Evolutionary conservation across 2,888 invertebrate genomes (phyloP).

Genomic region (Amblyteles armatorius): DNA sequence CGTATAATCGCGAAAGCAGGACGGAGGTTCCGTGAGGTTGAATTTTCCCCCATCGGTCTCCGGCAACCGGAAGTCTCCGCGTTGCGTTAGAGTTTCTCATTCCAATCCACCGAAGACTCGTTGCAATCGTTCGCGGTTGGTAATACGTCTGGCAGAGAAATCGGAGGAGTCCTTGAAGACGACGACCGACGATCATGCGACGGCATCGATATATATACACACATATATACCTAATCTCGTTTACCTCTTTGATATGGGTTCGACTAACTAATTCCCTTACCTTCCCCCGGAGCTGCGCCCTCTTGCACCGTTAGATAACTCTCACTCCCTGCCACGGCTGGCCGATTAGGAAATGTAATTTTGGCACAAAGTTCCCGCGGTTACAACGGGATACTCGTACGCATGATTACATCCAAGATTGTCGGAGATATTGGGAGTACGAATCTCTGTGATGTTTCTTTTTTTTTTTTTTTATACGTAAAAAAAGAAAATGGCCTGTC

Average conservation of each 20-base stretch:
- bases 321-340: conserved; percentile 30
- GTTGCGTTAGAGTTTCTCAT: conserved; percentile 30
- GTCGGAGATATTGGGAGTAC: background rate
- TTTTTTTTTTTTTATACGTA: background rate
- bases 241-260: conserved; percentile 55
- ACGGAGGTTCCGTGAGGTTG: conserved; percentile 25
- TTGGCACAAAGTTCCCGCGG: conserved; percentile 8
- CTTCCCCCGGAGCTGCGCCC: conserved; percentile 54
- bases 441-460: background rate
- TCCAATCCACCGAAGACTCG: conserved; percentile 40
- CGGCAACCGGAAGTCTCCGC: conserved; percentile 32
- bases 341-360: conserved; percentile 21
- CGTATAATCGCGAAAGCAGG: conserved; percentile 41
- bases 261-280: conserved; percentile 65
- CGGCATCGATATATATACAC: conserved; percentile 9
- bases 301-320: conserved; percentile 33
- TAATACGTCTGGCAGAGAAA: conserved; percentile 24
- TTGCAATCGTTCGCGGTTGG: conserved; percentile 21
- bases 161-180: conserved; percentile 38
- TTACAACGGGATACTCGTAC: conserved; percentile 11
- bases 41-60: conserved; percentile 40
- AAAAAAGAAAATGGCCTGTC: background rate
- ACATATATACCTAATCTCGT: conserved; percentile 53
- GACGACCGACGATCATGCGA: conserved; percentile 23
- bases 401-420: conserved; percentile 11